A percentile compares a stretch with the other conserved stretches of the same genome.
phyloP scores from a whole-genome alignment of 2,888 invertebrate species.

The Lasioglossum morio region DNA sequence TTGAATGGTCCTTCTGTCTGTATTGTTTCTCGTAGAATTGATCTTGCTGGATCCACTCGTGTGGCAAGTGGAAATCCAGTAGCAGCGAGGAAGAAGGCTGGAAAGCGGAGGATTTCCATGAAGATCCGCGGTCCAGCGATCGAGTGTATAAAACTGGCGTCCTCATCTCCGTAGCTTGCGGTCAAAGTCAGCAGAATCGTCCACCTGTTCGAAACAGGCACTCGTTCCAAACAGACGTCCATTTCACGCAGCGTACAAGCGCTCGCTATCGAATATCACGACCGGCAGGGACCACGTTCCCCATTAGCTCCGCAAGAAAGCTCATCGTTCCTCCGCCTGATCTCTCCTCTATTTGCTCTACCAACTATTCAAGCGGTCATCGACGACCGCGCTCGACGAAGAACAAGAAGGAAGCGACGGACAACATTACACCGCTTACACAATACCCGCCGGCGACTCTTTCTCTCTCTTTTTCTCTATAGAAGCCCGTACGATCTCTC shows the following conservation, averaged over 20 bases:
- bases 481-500: slow-evolving; percentile 45
- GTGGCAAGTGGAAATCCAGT: not conserved
- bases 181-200: slow-evolving; percentile 5
- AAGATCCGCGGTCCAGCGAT: slow-evolving; percentile 1
- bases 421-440: slow-evolving; percentile 51
- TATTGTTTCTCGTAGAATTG: not conserved
- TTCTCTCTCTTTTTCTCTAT: not conserved
- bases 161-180: not conserved
- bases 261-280: slow-evolving; percentile 16
- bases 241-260: slow-evolving; percentile 8
- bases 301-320: slow-evolving; percentile 45
- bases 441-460: slow-evolving; percentile 33
- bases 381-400: slow-evolving; percentile 20
- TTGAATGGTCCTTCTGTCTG: not conserved
- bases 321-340: slow-evolving; percentile 32
- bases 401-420: slow-evolving; percentile 33
- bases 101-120: not conserved
- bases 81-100: not conserved
- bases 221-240: slow-evolving; percentile 15
- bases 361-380: slow-evolving; percentile 35
- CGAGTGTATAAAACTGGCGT: slow-evolving; percentile 5
- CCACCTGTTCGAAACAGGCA: slow-evolving; percentile 7
- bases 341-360: slow-evolving; percentile 43
- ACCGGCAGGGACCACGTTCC: slow-evolving; percentile 24
- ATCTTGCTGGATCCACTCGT: not conserved